A percentile compares a stretch with the other conserved stretches of the same genome.
Evolutionary conservation across 2,797 vertebrate genomes (phyloP).

Genomic region (Amniataba percoides): DNA sequence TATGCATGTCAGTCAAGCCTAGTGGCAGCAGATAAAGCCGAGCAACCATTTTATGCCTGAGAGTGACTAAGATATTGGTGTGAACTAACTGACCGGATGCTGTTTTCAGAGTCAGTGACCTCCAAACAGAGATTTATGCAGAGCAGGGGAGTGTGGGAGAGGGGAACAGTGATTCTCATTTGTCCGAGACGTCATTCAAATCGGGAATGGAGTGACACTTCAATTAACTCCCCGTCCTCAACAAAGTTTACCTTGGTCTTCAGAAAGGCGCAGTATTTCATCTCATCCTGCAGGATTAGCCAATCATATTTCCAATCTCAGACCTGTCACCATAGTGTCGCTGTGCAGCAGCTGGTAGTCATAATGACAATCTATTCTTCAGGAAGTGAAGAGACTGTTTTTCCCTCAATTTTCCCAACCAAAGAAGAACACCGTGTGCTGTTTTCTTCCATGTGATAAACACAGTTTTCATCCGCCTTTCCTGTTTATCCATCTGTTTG

Average conservation of each 20-base stretch:
- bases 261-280: conserved; percentile 67
- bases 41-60: conserved; percentile 61
- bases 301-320: conserved; percentile 83
- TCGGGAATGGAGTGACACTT: conserved; percentile 81
- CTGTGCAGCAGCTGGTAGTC: conserved; percentile 63
- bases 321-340: conserved; percentile 74
- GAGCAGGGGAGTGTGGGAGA: conserved; percentile 62
- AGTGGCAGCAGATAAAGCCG: conserved; percentile 71
- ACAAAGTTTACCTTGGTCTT: conserved; percentile 82
- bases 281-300: conserved; percentile 81
- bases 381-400: conserved; percentile 47
- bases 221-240: conserved; percentile 83
- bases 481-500: conserved; percentile 17
- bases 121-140: conserved; percentile 81
- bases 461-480: neutral
- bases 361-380: conserved; percentile 71
- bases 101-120: conserved; percentile 77
- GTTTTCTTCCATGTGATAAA: neutral
- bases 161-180: conserved; percentile 74
- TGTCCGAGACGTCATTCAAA: conserved; percentile 81
- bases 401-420: conserved; percentile 49
- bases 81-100: conserved; percentile 75
- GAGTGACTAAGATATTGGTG: conserved; percentile 76
- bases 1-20: conserved; percentile 80
- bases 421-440: conserved; percentile 38